Percentiles rank a stretch among this genome's conserved stretches.
These are phyloP conservation scores for Drosophila baimaii DNA, from an alignment of 1,140 invertebrate species.

Conservation along the genomic window DNA sequence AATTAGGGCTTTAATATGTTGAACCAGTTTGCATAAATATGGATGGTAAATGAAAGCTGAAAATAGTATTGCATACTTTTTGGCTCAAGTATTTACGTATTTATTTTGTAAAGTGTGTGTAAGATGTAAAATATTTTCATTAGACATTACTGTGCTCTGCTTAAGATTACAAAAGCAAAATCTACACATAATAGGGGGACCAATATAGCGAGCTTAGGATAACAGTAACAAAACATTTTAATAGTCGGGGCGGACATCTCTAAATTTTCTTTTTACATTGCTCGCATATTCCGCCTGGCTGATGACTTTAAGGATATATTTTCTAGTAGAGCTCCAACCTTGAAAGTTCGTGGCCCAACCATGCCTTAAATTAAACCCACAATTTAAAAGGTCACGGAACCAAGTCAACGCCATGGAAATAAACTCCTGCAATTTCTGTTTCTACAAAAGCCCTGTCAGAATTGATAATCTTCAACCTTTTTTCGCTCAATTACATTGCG, in stretches of 20 bases:
- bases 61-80: slow-evolving; percentile 14
- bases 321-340: not conserved
- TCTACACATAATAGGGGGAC: no score
- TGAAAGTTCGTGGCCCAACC: not conserved
- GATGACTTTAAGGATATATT: not conserved
- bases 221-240: no score
- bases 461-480: slow-evolving; percentile 32
- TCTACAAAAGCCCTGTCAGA: not conserved
- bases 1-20: not conserved
- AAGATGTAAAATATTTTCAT: not conserved
- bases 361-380: not conserved
- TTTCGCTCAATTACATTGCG: slow-evolving; percentile 9
- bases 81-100: not conserved
- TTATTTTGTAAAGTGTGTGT: not conserved
- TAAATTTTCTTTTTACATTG: no score
- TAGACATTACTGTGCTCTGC: not conserved
- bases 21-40: not conserved
- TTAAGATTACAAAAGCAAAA: not conserved
- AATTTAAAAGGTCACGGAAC: not conserved
- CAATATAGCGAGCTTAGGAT: no score
- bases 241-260: no score
- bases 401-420: not conserved
- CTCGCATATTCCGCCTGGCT: no score
- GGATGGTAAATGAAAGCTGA: no score
- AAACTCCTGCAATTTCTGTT: not conserved